Conservation (phyloP, 2,797 vertebrate genomes). For the Galaxias olidus region DNA sequence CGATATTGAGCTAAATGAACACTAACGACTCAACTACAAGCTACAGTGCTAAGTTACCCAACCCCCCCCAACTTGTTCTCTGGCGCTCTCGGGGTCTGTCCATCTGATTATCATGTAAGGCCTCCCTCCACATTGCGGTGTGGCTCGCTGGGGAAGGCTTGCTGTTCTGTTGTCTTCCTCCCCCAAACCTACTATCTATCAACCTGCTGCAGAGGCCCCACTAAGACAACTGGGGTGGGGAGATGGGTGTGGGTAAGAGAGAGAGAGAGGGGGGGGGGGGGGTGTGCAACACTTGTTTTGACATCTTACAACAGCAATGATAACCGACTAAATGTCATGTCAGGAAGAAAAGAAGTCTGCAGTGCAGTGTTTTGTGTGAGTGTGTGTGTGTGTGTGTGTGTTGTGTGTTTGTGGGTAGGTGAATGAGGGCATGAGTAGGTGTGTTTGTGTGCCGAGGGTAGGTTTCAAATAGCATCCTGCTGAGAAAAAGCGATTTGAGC, state of each 20-base stretch:
- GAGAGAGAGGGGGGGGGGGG: too few species aligned
- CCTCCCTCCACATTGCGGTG: too few species aligned
- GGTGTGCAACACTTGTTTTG: conserved; percentile 64
- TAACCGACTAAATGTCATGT: conserved; percentile 67
- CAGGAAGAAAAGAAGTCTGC: conserved; percentile 42
- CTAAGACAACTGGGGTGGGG: conserved; percentile 31
- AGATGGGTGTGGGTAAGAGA: too few species aligned
- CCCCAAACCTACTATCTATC: conserved; percentile 27
- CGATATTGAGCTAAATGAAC: too few species aligned
- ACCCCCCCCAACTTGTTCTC: too few species aligned
- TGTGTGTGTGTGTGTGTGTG: conserved; percentile 16
- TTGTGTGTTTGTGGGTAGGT: conserved; percentile 26
- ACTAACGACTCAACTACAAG: too few species aligned
- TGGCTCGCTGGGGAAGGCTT: not conserved
- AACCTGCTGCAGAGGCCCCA: conserved; percentile 22
- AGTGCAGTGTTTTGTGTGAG: conserved; percentile 22
- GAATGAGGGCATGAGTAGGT: conserved; percentile 10
- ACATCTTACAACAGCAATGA: conserved; percentile 53
- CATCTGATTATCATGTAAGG: too few species aligned
- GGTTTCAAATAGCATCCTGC: conserved; percentile 32
- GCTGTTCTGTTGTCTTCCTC: conserved; percentile 37
- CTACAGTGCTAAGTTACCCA: too few species aligned
- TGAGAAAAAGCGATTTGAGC: conserved; percentile 42
- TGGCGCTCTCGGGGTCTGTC: too few species aligned
- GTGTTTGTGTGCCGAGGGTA: conserved; percentile 18